phyloP scores from a whole-genome alignment of 2,797 vertebrate species.

The Sparus aurata region DNA sequence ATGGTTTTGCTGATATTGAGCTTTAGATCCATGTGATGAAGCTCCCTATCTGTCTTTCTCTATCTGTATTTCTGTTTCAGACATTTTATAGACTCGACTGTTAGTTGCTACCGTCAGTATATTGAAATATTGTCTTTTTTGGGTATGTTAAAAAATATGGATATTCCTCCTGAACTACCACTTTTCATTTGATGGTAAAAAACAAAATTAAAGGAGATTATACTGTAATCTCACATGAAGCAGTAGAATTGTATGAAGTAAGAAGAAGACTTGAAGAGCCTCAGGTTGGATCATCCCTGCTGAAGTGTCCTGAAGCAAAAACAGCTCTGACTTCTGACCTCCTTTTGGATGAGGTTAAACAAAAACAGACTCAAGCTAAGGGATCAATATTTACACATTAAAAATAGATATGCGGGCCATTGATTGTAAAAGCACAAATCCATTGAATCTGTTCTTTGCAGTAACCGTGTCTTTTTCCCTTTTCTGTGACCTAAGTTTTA shows the following conservation, averaged over 20 bases:
- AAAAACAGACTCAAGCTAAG: background rate
- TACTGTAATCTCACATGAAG: background rate
- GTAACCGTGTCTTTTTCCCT: background rate
- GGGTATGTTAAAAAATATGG: background rate
- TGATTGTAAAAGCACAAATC: slow-evolving; percentile 4
- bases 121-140: background rate
- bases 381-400: slow-evolving; percentile 13
- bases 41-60: no score
- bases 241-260: background rate
- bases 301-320: slow-evolving; percentile 15
- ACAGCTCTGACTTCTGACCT: slow-evolving; percentile 34
- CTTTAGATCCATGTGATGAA: no score
- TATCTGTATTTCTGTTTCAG: no score
- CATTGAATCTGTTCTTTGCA: background rate
- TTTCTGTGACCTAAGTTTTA: slow-evolving; percentile 11
- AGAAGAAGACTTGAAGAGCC: background rate
- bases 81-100: background rate
- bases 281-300: background rate
- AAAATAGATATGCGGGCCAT: background rate
- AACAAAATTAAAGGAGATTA: background rate
- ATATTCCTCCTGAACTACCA: background rate
- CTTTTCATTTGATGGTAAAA: background rate
- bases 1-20: no score
- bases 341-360: background rate
- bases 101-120: background rate